Evolutionary conservation across 2,113 vertebrate genomes (phyloP).

Genomic region (Microcebus jonahi): DNA sequence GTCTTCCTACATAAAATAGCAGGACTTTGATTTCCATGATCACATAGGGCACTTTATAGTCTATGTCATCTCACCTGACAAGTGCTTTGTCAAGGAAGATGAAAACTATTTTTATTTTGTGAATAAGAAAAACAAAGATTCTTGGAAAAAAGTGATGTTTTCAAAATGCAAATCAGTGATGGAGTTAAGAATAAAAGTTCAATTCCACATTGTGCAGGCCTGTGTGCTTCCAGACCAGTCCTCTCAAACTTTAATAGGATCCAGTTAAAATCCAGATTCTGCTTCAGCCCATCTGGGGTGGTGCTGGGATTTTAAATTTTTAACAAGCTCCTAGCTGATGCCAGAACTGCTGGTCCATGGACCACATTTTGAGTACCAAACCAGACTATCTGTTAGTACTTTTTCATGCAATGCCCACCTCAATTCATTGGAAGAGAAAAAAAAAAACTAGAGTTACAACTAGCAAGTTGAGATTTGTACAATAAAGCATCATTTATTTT

Average conservation of each 20-base stretch:
- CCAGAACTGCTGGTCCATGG: neutral
- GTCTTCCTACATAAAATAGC: neutral
- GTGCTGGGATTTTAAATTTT: neutral
- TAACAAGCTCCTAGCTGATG: neutral
- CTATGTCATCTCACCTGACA: neutral
- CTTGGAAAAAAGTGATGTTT: neutral
- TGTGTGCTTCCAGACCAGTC: neutral
- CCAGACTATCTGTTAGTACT: neutral
- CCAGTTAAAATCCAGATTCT: neutral
- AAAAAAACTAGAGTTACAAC: neutral
- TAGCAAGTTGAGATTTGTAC: neutral
- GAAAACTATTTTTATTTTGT: constrained; percentile 36
- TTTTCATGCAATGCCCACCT: neutral
- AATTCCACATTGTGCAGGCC: neutral
- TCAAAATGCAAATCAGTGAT: neutral
- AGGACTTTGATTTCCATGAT: neutral
- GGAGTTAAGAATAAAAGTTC: constrained; percentile 23
- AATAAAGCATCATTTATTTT: neutral
- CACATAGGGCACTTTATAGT: neutral
- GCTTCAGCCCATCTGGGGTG: neutral
- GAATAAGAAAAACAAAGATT: neutral
- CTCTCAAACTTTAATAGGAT: neutral
- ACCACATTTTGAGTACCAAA: neutral
- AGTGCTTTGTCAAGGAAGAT: constrained; percentile 20
- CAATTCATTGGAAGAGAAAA: neutral